Conservation (phyloP, 2,113 vertebrate species). For the Thamnaconus septentrionalis region DNA sequence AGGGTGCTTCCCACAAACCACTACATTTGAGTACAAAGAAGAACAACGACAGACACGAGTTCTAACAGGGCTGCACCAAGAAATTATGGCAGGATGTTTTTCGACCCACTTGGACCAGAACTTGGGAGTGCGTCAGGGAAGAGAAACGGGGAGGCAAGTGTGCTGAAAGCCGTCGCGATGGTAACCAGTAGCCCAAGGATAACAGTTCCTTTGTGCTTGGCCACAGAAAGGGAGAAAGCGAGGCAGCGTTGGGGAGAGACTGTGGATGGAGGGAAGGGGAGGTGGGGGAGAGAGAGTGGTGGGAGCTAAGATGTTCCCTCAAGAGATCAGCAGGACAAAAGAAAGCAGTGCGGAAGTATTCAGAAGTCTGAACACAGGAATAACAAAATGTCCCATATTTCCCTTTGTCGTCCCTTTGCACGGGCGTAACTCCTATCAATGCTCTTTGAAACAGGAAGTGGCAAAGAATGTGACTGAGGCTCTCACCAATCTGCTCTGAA, state of each 20-base stretch:
- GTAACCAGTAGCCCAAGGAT: constrained; percentile 67
- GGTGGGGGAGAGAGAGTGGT: background rate
- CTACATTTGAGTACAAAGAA: constrained; percentile 3
- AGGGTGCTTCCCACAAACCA: background rate
- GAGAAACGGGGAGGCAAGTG: constrained; percentile 19
- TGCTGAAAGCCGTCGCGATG: constrained; percentile 33
- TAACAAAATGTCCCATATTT: constrained; percentile 7
- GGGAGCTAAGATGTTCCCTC: constrained; percentile 24
- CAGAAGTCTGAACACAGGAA: background rate
- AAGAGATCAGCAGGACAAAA: constrained; percentile 22
- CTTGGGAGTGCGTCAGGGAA: constrained; percentile 57
- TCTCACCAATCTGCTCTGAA: constrained; percentile 4
- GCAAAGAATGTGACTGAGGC: background rate
- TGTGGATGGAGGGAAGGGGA: constrained; percentile 1
- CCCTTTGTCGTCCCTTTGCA: too few relatives aligned
- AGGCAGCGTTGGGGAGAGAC: constrained; percentile 36
- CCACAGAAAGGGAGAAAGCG: constrained; percentile 64
- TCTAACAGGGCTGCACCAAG: constrained; percentile 21
- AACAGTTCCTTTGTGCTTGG: constrained; percentile 67
- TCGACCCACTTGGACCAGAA: constrained; percentile 69
- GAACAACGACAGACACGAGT: background rate
- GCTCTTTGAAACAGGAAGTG: constrained; percentile 3
- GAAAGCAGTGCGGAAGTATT: too few relatives aligned
- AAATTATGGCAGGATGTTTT: constrained; percentile 25
- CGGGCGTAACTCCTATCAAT: too few relatives aligned